phyloP scores from a whole-genome alignment of 2,797 vertebrate species.

The Acanthopagrus latus region DNA sequence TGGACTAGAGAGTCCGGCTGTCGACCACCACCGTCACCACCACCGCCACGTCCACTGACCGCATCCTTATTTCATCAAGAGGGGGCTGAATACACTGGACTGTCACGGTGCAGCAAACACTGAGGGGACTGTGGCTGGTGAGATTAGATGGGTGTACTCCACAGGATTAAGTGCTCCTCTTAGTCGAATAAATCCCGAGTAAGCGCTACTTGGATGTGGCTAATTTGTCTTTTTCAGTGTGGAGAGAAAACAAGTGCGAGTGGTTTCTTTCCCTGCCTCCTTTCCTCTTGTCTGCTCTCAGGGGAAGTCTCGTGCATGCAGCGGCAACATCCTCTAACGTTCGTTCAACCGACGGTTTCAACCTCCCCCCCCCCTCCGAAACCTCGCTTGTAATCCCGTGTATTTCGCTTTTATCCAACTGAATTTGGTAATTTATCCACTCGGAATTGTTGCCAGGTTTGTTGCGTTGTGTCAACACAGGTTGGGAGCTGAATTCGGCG shows the following conservation, averaged over 20 bases:
- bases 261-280: constrained; percentile 42
- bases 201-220: constrained; percentile 7
- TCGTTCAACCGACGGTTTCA: constrained; percentile 17
- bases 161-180: constrained; percentile 32
- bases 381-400: constrained; percentile 8
- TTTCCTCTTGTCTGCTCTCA: constrained; percentile 47
- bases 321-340: constrained; percentile 56
- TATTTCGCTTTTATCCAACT: background rate
- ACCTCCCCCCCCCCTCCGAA: background rate
- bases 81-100: constrained; percentile 7
- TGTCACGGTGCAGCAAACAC: constrained; percentile 14
- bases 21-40: background rate
- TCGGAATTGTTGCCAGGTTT: constrained; percentile 36
- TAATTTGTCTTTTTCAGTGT: constrained; percentile 49
- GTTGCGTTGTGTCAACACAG: constrained; percentile 53
- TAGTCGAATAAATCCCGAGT: constrained; percentile 49
- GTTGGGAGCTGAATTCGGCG: constrained; percentile 43
- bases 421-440: constrained; percentile 37
- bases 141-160: constrained; percentile 36
- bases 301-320: constrained; percentile 58
- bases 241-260: constrained; percentile 70
- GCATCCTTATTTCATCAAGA: constrained; percentile 50
- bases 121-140: constrained; percentile 1
- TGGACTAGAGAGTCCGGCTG: constrained; percentile 49
- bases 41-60: constrained; percentile 18